These are phyloP conservation scores for Gambusia holbrooki DNA, from an alignment of 2,113 vertebrate genomes.

Conservation along the genomic window DNA sequence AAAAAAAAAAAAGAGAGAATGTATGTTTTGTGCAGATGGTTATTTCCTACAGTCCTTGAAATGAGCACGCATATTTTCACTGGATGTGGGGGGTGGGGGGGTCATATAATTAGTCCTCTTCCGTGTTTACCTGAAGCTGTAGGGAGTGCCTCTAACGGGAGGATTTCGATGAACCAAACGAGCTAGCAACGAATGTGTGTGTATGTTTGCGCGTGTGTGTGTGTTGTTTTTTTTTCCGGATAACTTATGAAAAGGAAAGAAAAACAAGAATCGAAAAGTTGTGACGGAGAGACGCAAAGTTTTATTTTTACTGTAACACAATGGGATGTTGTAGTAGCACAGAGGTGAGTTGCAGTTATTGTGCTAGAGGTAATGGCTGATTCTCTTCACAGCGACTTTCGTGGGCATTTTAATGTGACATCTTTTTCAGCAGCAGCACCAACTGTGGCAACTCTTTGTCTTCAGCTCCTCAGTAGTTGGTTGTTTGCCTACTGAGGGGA, in stretches of 20 bases:
- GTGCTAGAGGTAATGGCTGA: background rate
- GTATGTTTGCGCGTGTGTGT: too few relatives aligned
- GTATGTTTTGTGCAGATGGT: background rate
- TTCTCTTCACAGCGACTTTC: background rate
- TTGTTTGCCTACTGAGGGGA: background rate
- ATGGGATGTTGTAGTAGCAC: slow-evolving; percentile 71
- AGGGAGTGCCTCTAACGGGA: background rate
- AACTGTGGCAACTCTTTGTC: slow-evolving; percentile 23
- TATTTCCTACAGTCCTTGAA: slow-evolving; percentile 16
- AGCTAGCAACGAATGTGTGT: background rate
- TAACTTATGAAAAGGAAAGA: background rate
- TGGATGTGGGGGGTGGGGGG: too few relatives aligned
- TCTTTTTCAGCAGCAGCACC: background rate
- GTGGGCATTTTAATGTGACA: slow-evolving; percentile 24
- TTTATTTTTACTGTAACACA: background rate
- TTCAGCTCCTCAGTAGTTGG: slow-evolving; percentile 2
- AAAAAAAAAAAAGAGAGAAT: too few relatives aligned
- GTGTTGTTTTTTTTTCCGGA: background rate
- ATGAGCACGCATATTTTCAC: slow-evolving; percentile 18
- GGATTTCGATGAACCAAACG: background rate
- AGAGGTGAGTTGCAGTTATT: slow-evolving; percentile 49
- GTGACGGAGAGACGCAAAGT: slow-evolving; percentile 1
- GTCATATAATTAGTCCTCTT: slow-evolving; percentile 37
- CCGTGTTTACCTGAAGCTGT: slow-evolving; percentile 59
- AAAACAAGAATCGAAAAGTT: slow-evolving; percentile 3